Evolutionary conservation across 1,140 invertebrate genomes (phyloP), one percentile per base, ranked within the genome.

Genomic region (Popillia japonica): DNA sequence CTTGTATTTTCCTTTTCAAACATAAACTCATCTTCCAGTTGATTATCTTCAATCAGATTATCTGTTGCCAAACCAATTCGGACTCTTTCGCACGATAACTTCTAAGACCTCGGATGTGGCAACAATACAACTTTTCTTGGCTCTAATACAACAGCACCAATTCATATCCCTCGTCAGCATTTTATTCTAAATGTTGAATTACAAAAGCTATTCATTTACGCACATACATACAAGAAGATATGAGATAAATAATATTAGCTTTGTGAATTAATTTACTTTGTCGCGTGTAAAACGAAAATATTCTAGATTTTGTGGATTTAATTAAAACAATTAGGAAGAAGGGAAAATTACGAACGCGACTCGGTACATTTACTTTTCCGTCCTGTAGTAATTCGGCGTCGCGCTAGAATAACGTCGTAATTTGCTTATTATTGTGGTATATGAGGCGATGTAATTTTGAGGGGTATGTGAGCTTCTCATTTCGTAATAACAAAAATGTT

Each of bases 21-120:
- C 48, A 55, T 55, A 55, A 55, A 55, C 48, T 17, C 14, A 55
- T 55, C 48, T 55, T 55, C 48, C 14, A 55, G 11, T 55, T 55
- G 48, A 55, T 55, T 55, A 55, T 55, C 11, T 55, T 55, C 48
- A 55, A 55, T 55, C 48, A 55, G 48, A 55, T 55, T 55, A n/a
- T 55, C 48, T 55, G 14, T 55, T 55, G 6, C 14, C 14, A 14
- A n/a, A 55, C 48, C 9, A 14, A n/a, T 55, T n/a, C 48, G 11
- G 14, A 2, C 42, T 44, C 9, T 8, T 44, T 34, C 27, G 27
- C 27, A 34, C 27, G 27, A 34, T 34, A 34, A 34, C 27, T 34
- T 34, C 27, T 4, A 34, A 34, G 27, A 34, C 2, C 27, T 34
- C 27, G 27, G 27, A 34, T 34, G 27, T 34, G 1, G 2, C 4